Evolutionary conservation across 1,140 invertebrate genomes (phyloP).

Genomic region (Hyphantria cunea): DNA sequence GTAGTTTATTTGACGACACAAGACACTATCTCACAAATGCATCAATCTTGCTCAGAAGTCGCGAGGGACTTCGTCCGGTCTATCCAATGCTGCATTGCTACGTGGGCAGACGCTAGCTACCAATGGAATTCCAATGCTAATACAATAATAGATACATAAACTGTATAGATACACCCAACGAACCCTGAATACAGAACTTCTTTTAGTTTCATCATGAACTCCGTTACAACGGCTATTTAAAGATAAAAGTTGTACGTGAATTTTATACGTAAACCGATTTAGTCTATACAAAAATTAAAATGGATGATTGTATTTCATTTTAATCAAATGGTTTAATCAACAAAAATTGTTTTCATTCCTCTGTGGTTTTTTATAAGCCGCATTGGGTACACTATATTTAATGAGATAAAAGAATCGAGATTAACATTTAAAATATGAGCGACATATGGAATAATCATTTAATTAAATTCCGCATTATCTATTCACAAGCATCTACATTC

Average conservation of each 20-base stretch:
- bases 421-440: slow-evolving; percentile 18
- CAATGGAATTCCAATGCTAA: slow-evolving; percentile 46
- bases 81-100: slow-evolving; percentile 39
- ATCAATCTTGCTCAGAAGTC: slow-evolving; percentile 70
- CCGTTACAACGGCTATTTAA: background rate
- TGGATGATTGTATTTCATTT: background rate
- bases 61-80: slow-evolving; percentile 31
- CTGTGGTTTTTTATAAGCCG: background rate
- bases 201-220: slow-evolving; percentile 11
- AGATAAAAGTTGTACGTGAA: slow-evolving; percentile 10
- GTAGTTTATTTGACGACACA: slow-evolving; percentile 13
- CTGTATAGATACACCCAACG: slow-evolving; percentile 10
- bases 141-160: slow-evolving; percentile 33
- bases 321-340: background rate
- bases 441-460: slow-evolving; percentile 54
- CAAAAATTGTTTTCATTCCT: background rate
- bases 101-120: slow-evolving; percentile 40
- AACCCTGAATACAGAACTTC: slow-evolving; percentile 21
- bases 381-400: background rate
- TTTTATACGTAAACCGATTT: background rate
- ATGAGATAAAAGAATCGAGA: slow-evolving; percentile 14
- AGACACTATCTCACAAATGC: slow-evolving; percentile 37
- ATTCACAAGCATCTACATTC: slow-evolving; percentile 68
- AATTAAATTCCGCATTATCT: slow-evolving; percentile 64
- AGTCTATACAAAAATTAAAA: background rate